Evolutionary conservation across 2,888 invertebrate genomes (phyloP), one percentile per base, ranked within the genome.

Genomic region (Notodonta ziczac): DNA sequence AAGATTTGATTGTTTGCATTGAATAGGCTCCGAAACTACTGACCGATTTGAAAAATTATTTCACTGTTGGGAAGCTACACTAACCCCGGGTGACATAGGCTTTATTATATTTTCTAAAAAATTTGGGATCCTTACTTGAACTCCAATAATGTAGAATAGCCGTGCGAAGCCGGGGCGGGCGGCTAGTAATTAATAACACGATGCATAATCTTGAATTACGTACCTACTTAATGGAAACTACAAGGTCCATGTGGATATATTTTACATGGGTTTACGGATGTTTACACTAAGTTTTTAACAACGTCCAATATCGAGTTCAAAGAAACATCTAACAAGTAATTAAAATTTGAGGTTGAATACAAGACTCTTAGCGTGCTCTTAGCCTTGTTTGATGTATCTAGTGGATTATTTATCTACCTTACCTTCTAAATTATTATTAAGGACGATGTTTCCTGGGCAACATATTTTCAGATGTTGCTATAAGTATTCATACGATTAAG

Each of bases 341-440:
- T 24, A 24, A 24, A 24, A 24, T 62, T 40, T 66, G 61, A 64
- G 60, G 60, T 67, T 68, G 54, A 24, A 63, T 39, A 63, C 59
- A 54, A 65, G 65, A 65, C 32, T 60, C 53, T 58, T 63, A 64
- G 62, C 73, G 35, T 3, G 7, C 35, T 35, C 35, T 35, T 35
- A 35, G 35, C 35, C 35, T 58, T 53, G 59, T 63, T 61, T 61
- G 62, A 61, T 48, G 24, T 5, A 24, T 24, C 24, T 24, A 13
- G 46, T 46, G n/a, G 46, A n/a, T 12, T 32, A 56, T 52, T 32
- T n/a, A n/a, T n/a, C n/a, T n/a, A n/a, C n/a, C n/a, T 46, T 65
- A 58, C 67, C 64, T 70, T 73, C 65, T 62, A 68, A 65, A 65
- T 65, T 62, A 65, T 72, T 46, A 42, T 24, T 62, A 32, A 32